A percentile compares a stretch with the other conserved stretches of the same genome.
Evolutionary conservation across 2,113 vertebrate species (phyloP).

Genomic region (Rhineura floridana): DNA sequence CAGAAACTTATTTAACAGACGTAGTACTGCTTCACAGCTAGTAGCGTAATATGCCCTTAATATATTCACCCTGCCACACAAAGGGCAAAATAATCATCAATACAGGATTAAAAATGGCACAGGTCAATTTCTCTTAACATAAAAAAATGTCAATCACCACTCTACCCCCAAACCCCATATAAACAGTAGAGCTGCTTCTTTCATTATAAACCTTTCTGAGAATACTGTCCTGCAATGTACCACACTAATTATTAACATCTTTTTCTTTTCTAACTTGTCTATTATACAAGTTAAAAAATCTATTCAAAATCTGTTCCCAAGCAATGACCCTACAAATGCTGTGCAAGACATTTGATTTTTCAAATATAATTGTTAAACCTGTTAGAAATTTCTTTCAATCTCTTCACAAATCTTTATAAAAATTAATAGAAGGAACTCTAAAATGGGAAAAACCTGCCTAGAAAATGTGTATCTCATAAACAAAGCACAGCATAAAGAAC

Average conservation of each 20-base stretch:
- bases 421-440: not conserved
- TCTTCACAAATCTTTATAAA: not conserved
- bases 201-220: slow-evolving; percentile 13
- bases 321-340: not conserved
- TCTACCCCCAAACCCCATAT: slow-evolving; percentile 39
- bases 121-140: slow-evolving; percentile 62
- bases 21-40: slow-evolving; percentile 58
- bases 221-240: not conserved
- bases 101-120: slow-evolving; percentile 61
- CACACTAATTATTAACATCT: not conserved
- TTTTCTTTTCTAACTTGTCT: not conserved
- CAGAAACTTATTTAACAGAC: slow-evolving; percentile 39
- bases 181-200: not conserved
- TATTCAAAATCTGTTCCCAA: not conserved
- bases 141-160: slow-evolving; percentile 54
- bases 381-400: not conserved
- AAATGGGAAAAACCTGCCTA: not conserved
- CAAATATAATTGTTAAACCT: not conserved
- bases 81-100: slow-evolving; percentile 65
- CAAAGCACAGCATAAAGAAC: not conserved
- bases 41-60: slow-evolving; percentile 62
- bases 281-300: not conserved
- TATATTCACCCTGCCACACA: slow-evolving; percentile 56
- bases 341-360: not conserved
- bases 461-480: not conserved